Percentiles rank a stretch among this genome's conserved stretches.
These are phyloP conservation scores for Cyprinodon tularosa DNA, from an alignment of 2,113 vertebrate species.

Conservation along the genomic window DNA sequence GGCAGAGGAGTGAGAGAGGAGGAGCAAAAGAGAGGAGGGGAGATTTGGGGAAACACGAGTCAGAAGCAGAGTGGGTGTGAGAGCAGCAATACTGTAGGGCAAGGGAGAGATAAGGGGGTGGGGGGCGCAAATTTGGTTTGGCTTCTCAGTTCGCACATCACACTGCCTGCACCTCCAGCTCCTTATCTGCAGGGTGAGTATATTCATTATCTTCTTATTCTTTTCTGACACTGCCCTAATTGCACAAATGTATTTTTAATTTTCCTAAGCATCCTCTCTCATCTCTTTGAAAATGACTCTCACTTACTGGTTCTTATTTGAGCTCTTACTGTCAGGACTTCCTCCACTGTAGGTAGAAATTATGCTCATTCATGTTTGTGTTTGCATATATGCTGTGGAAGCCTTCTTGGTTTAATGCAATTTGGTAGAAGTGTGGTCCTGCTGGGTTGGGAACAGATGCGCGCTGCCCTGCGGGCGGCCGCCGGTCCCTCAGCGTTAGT, in stretches of 20 bases:
- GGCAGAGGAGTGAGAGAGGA: conserved; percentile 35
- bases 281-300: conserved; percentile 12
- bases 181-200: conserved; percentile 68
- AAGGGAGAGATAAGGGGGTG: conserved; percentile 17
- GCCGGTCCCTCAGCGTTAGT: conserved; percentile 10
- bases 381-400: background rate
- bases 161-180: conserved; percentile 61
- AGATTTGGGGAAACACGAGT: conserved; percentile 29
- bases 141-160: conserved; percentile 56
- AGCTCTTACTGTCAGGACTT: conserved; percentile 32
- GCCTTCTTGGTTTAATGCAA: background rate
- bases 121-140: conserved; percentile 57
- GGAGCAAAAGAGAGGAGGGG: conserved; percentile 35
- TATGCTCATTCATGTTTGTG: conserved; percentile 11
- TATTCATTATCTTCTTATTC: conserved; percentile 6
- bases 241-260: background rate
- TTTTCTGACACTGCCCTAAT: background rate
- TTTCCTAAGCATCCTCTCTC: background rate
- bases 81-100: background rate
- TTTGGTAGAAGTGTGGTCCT: conserved; percentile 10
- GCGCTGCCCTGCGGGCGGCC: conserved; percentile 20
- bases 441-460: conserved; percentile 17
- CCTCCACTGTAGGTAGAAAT: conserved; percentile 11
- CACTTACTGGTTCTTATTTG: conserved; percentile 14
- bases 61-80: conserved; percentile 19